Conservation (phyloP, 2,888 invertebrate genomes). For the Dorcus parallelipipedus region DNA sequence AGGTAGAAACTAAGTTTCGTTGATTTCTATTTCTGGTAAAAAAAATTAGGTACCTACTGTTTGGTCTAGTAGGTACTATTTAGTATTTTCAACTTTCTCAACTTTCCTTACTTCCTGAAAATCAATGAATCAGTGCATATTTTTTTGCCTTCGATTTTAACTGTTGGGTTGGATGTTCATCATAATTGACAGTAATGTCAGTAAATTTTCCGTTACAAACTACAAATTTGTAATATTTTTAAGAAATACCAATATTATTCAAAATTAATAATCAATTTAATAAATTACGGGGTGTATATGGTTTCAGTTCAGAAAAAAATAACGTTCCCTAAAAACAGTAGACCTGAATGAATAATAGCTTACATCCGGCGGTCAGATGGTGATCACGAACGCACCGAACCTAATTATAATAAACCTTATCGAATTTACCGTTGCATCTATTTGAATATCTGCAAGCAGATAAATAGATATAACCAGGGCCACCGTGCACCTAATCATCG, state of each 20-base stretch:
- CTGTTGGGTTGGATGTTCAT: too few species aligned
- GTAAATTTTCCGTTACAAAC: too few species aligned
- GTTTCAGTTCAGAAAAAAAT: slow-evolving; percentile 1
- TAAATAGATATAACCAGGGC: neutral
- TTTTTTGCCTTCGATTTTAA: too few species aligned
- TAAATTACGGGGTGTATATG: slow-evolving; percentile 9
- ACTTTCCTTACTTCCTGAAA: too few species aligned
- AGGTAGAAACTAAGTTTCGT: too few species aligned
- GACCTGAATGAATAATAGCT: slow-evolving; percentile 26
- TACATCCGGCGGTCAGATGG: slow-evolving; percentile 27
- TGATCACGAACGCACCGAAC: slow-evolving; percentile 21
- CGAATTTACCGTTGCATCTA: neutral
- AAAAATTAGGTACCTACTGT: too few species aligned
- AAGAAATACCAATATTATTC: neutral
- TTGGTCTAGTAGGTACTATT: too few species aligned
- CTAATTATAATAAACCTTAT: slow-evolving; percentile 9
- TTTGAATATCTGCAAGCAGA: neutral
- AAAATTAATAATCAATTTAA: slow-evolving; percentile 15
- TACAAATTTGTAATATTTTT: too few species aligned
- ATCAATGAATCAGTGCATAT: too few species aligned
- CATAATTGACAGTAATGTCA: too few species aligned
- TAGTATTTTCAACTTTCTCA: too few species aligned
- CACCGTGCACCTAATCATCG: slow-evolving; percentile 7
- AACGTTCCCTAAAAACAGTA: slow-evolving; percentile 10
- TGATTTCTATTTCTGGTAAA: too few species aligned